Evolutionary conservation across 2,797 vertebrate species (phyloP), one percentile per base, ranked within the genome.

Genomic region (Aeoliscus strigatus): DNA sequence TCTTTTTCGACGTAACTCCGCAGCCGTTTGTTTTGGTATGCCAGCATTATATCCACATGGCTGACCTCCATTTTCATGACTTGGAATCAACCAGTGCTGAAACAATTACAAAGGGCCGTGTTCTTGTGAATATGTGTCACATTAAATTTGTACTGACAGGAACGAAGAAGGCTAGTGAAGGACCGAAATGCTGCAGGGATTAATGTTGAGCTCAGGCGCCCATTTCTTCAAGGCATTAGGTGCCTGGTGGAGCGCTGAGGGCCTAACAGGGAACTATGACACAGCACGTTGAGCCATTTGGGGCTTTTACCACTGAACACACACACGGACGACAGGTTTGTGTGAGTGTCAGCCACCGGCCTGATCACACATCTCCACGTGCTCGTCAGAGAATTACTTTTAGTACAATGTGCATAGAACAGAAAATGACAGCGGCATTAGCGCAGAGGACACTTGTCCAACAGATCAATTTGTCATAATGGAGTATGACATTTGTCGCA

Each of bases 111-210:
- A 70, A 57, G 41, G 48, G 42, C 69, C 55, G 40, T 79, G 77
- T 78, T 81, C 74, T 76, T 78, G 74, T 79, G 79, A 79, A 81
- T 82, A 77, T 70, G 64, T 82, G 75, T 87, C 86, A 85, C 73
- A 66, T 84, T 83, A 83, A 69, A 86, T 85, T 80, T 76, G 46
- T 54, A 46, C 58, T 69, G 75, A 80, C 79, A 76, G 63, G 47
- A 70, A 60, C 55, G 49, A 78, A 69, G 65, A 51, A 69, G 65
- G 48, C 29, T 59, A 70, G 73, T 49, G 53, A 9, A 66, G 72
- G 79, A 77, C 75, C 67, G 61, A 63, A 77, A 68, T 46, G 75
- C 76, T 77, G 76, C 52, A 68, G 66, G 72, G 79, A 85, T 81
- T 79, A 82, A 80, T 83, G 70, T 70, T 67, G 72, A 76, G 74